Conservation (phyloP, 2,888 invertebrate genomes). For the Carcina quercana region DNA sequence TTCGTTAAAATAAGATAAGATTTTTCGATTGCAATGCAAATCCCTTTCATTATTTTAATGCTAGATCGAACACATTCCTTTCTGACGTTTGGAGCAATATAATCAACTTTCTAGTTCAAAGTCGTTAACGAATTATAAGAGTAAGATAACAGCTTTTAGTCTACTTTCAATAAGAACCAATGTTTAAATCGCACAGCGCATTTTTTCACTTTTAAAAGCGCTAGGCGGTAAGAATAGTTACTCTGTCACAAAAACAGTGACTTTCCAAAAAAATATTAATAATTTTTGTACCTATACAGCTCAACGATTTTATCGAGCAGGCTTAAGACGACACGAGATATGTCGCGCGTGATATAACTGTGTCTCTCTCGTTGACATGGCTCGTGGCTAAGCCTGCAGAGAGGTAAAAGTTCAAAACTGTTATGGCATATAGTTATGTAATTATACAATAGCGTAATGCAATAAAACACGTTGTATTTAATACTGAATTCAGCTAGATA, state of each 20-base stretch:
- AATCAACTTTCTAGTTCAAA: no score
- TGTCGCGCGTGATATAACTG: no score
- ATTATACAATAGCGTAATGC: constrained; percentile 17
- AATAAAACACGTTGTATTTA: constrained; percentile 9
- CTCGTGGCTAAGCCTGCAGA: no score
- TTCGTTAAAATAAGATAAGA: no score
- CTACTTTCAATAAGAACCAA: neutral
- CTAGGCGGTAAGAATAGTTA: constrained; percentile 42
- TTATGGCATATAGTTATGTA: constrained; percentile 37
- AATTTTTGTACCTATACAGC: constrained; percentile 59
- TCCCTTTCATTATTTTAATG: no score
- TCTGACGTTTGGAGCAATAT: no score
- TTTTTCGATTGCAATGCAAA: no score
- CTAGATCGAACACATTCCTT: no score
- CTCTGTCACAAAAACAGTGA: constrained; percentile 43
- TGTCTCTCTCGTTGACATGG: no score
- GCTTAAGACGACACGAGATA: no score
- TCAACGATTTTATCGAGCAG: constrained; percentile 45
- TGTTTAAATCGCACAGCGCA: constrained; percentile 15
- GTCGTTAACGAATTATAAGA: no score
- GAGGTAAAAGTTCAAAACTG: constrained; percentile 31
- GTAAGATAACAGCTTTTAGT: no score
- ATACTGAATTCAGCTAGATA: constrained; percentile 10
- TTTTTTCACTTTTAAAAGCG: constrained; percentile 34
- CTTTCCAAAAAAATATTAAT: constrained; percentile 52